Evolutionary conservation across 2,113 vertebrate genomes (phyloP), one percentile per base, ranked within the genome.

Genomic region (Poeciliopsis prolifica): DNA sequence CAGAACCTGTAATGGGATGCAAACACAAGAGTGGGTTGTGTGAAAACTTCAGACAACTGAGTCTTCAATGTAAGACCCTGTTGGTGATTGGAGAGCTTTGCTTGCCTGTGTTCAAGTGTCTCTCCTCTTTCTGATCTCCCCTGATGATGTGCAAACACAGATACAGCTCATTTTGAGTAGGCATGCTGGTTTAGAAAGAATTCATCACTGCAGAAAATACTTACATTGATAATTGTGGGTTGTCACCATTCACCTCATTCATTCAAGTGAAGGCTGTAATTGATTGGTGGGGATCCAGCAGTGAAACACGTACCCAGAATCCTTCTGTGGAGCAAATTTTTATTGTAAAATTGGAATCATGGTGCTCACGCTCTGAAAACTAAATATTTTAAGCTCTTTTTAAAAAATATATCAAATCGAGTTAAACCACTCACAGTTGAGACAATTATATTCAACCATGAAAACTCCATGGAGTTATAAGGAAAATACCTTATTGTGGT

Each of bases 171-270:
- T 90, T 85, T 83, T 70, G 66, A 91, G 87, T 68, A 60, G 42
- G 82, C 72, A 81, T 81, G 80, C 71, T 67, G 60, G 68, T 82
- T 75, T 72, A 76, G 76, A 90, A 88, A 83, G 68, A 91, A 88
- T 77, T 37, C 75, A 86, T 88, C 77, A 89, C 84, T 58, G 88
- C 68, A 84, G 86, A 87, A 91, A 81, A 89, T 79, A 83, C 80
- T 82, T 78, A 70, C 61, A 78, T 77, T 82, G 85, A 91, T 93
- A 92, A 94, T 93, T 92, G 78, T 80, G 83, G 86, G 83, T 92
- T 93, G 88, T 93, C 91, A 89, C 69, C 68, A 64, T 81, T 64
- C 68, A 54, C 81, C 65, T 42, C 8, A 61, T 86, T 90, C 77
- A 68, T 86, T 80, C 54, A 70, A 86, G 70, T 86, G 88, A 86